phyloP scores from a whole-genome alignment of 2,797 vertebrate species.

The Syndactyla subalaris region DNA sequence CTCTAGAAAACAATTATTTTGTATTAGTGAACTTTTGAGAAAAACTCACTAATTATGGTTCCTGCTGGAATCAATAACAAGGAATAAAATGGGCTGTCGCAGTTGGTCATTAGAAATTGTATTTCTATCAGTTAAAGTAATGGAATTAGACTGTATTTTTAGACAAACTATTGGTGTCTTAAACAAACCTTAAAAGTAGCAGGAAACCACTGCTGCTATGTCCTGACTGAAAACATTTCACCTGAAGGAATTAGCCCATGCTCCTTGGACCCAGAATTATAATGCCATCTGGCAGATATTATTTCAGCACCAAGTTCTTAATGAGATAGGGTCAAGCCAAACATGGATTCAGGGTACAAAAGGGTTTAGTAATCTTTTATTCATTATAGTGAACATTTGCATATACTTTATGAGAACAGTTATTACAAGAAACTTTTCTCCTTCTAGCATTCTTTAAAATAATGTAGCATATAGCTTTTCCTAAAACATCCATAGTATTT shows the following conservation, averaged over 20 bases:
- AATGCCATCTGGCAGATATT: slow-evolving; percentile 52
- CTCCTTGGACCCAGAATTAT: slow-evolving; percentile 17
- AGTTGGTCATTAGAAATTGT: not conserved
- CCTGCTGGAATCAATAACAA: not conserved
- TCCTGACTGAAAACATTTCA: slow-evolving; percentile 37
- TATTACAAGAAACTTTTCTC: slow-evolving; percentile 11
- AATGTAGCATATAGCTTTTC: not conserved
- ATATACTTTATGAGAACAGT: slow-evolving; percentile 8
- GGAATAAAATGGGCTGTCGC: not conserved
- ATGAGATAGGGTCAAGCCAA: slow-evolving; percentile 24
- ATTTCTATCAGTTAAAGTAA: not conserved
- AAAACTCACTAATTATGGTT: not conserved
- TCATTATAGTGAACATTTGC: slow-evolving; percentile 14
- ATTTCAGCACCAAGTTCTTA: slow-evolving; percentile 35
- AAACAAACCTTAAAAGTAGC: slow-evolving; percentile 5
- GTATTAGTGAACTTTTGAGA: not conserved
- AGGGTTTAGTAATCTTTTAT: slow-evolving; percentile 45
- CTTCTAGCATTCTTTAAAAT: not conserved
- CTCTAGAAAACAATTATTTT: not conserved
- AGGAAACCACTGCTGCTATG: not conserved
- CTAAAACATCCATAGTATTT: not conserved
- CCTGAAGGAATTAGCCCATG: slow-evolving; percentile 24
- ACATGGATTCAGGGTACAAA: slow-evolving; percentile 34
- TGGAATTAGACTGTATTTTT: not conserved
- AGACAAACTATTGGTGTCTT: not conserved